Evolutionary conservation across 2,113 vertebrate species (phyloP), one percentile per base, ranked within the genome.

Genomic region (Turdus rufiventris): DNA sequence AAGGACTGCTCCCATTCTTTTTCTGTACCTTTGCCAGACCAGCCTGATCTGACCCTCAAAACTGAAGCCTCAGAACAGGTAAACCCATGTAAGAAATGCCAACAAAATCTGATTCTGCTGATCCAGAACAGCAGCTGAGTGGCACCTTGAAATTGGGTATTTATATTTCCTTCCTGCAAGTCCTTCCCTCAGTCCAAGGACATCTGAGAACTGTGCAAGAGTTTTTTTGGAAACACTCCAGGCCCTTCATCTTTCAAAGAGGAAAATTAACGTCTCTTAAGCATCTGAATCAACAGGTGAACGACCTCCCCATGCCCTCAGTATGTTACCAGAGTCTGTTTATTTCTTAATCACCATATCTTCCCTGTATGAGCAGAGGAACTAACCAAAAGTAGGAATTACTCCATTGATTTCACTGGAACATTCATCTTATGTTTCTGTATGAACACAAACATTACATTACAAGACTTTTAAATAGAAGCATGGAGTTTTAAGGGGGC

Each of bases 141-240:
- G 88, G 92, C 86, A 95, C 24, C 3, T 2, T 85, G 65, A 72
- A 51, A 89, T 24, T 67, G 81, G 82, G 84, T 91, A 95, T 90
- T 91, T 94, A 6, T 80, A 58, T 56, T 91, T 67, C 38, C 57
- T 82, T 95, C 91, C 91, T 85, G 45, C 45, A 81, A 91, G 38
- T 92, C 87, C 73, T 95, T 93, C 80, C 77, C 82, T 96, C 78
- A 73, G 72, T 91, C 48, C 67, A 88, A 97, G 94, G 91, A 91
- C 83, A 97, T 96, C 83, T 95, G 74, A 91, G 84, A 95, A 91
- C 58, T 50, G 80, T 24, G 92, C 40, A 76, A 77, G 60, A 81
- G 50, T 58, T 83, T 91, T 91, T 91, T 33, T 89, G 93, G 87
- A 97, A 96, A 92, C 42, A 45, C 34, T 95, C 89, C 96, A 95